phyloP scores from a whole-genome alignment of 2,888 invertebrate genomes.

The Drosophila imparisetae region DNA sequence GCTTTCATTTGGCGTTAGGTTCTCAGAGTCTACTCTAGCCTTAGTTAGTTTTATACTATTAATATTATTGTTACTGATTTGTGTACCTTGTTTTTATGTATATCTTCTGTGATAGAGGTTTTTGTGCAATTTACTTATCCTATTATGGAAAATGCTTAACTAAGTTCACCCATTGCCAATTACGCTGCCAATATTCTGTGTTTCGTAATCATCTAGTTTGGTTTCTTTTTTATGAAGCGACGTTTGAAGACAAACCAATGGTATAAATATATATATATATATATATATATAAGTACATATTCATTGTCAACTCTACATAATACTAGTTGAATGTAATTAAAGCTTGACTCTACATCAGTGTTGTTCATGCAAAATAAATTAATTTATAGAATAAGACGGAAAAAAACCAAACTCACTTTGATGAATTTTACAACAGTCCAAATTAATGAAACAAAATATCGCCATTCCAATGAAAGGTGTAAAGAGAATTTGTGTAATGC shows the following conservation, averaged over 20 bases:
- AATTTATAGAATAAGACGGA: slow-evolving; percentile 37
- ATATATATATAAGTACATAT: slow-evolving; percentile 55
- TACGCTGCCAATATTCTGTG: slow-evolving; percentile 48
- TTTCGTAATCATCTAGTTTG: slow-evolving; percentile 39
- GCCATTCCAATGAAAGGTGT: not conserved
- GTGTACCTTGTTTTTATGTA: slow-evolving; percentile 42
- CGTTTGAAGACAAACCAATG: slow-evolving; percentile 31
- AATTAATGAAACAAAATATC: slow-evolving; percentile 57
- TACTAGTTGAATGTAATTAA: slow-evolving; percentile 62
- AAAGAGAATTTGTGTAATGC: slow-evolving; percentile 37
- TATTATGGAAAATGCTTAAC: slow-evolving; percentile 31
- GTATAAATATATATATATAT: slow-evolving; percentile 20
- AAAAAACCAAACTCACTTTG: slow-evolving; percentile 54
- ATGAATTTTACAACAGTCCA: slow-evolving; percentile 81
- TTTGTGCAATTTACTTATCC: slow-evolving; percentile 65
- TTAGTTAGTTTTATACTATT: slow-evolving; percentile 41
- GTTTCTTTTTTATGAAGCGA: slow-evolving; percentile 18
- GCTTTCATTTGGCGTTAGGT: slow-evolving; percentile 53
- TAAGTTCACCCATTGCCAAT: slow-evolving; percentile 58
- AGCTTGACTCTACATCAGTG: slow-evolving; percentile 71
- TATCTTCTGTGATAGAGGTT: slow-evolving; percentile 75
- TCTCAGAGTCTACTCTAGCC: slow-evolving; percentile 23
- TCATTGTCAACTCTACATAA: slow-evolving; percentile 66
- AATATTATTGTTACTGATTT: slow-evolving; percentile 49
- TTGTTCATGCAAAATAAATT: slow-evolving; percentile 68